Evolutionary conservation across 2,113 vertebrate genomes (phyloP), one percentile per base, ranked within the genome.

Genomic region (Arvicanthis niloticus): DNA sequence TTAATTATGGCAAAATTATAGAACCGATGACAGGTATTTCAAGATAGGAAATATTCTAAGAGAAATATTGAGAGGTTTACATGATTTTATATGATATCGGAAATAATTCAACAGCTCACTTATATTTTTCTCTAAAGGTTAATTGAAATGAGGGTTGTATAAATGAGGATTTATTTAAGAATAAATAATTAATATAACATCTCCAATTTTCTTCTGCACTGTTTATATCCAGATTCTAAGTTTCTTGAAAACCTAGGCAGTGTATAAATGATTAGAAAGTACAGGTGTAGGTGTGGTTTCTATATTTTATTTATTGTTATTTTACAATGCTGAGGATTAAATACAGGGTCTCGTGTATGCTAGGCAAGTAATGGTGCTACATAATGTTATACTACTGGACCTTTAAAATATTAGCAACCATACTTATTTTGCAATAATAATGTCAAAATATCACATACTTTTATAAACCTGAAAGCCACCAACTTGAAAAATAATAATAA

Each of bases 371-470:
- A 24, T 56, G 29, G 62, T 31, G 29, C 37, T 53, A n/a, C 21
- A 68, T 7, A 21, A 12, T 31, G 16, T 31, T n/a, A 22, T 0
- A 88, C 34, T 16, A 53, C 34, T 45, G 26, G 34, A 7, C 45
- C 65, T 56, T 72, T 72, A 72, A 72, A 96, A 96, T 67, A 86
- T 65, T 80, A 72, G 92, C 88, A 24, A 58, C 56, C 21, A 89
- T 62, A 95, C 72, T 96, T 86, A 73, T n/a, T 95, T 93, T 90
- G 90, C 40, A 92, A n/a, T 60, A 81, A 75, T 17, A 26, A 22
- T 29, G 56, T 62, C 56, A 84, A 84, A 60, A 60, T 42, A 12
- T 34, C 37, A 76, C 13, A 53, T 56, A 75, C 15, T 60, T 58
- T 80, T 89, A 85, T 48, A 78, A 42, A 53, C 19, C 80, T 56